Evolutionary conservation across 2,797 vertebrate genomes (phyloP).

Genomic region (Podargus strigoides): DNA sequence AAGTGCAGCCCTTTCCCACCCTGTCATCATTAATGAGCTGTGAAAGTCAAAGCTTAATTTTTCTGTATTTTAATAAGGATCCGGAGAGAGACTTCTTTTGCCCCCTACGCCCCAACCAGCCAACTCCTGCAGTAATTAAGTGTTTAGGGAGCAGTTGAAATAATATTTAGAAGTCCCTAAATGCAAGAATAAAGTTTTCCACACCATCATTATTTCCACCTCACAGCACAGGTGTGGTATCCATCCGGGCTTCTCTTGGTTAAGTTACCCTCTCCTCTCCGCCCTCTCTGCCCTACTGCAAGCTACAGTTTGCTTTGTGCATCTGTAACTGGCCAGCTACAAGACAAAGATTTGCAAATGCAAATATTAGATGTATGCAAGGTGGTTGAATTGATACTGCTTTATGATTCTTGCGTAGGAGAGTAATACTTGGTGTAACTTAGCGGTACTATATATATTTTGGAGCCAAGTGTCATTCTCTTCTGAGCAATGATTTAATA

Average conservation of each 20-base stretch:
- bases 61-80: constrained; percentile 49
- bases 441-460: not conserved
- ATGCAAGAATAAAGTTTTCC: constrained; percentile 11
- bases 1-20: constrained; percentile 36
- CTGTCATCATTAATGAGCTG: constrained; percentile 51
- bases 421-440: not conserved
- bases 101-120: constrained; percentile 21
- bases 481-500: not conserved
- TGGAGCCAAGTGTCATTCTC: not conserved
- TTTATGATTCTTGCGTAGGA: not conserved
- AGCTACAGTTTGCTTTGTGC: not conserved
- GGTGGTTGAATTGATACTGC: not conserved
- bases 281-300: not conserved
- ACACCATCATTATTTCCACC: not conserved
- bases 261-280: not conserved
- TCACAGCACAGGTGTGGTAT: constrained; percentile 1
- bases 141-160: constrained; percentile 32
- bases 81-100: constrained; percentile 4
- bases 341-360: not conserved
- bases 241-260: not conserved
- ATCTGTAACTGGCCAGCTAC: not conserved
- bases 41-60: constrained; percentile 58
- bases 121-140: constrained; percentile 35
- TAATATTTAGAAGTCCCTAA: constrained; percentile 29
- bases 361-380: not conserved